Evolutionary conservation across 53 echinoderm and acorn worm species (phyloP), one percentile per base, ranked within the genome.

Genomic region (Holothuria leucospilota): DNA sequence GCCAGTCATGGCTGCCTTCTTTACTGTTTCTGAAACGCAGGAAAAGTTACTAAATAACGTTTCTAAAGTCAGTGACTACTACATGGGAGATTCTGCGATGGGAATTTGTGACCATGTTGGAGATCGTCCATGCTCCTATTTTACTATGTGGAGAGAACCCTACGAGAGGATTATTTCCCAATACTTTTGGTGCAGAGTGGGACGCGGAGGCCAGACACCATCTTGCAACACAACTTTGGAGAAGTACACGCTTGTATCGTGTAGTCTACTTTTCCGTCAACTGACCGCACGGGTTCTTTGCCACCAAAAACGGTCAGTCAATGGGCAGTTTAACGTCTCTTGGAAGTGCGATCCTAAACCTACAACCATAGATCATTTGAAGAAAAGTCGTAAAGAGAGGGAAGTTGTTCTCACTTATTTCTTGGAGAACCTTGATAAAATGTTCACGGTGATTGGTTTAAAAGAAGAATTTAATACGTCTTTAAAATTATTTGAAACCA

Each of bases 111-210:
- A 97, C 41, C 85, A 89, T 9, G 62, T 94, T n/a, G 63, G 23
- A 0, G 83, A 71, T 51, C 80, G 86, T 46, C 87, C 93, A 20
- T 95, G 94, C 64, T 93, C 97, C 1, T 97, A 95, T 74, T 93
- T 97, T 82, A 97, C 97, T 26, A 85, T 97, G 59, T 66, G 95
- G 63, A 85, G 97, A 29, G 88, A 97, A 23, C 97, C 97, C 16
- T 97, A 93, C 78, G 94, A 97, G 20, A 62, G 97, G 15, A 85
- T 69, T 4, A 86, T 97, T 59, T 97, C 97, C 6, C 89, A 93
- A 20, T 95, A 93, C 64, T 64, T 75, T 24, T 97, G 91, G 56
- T 97, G 97, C 28, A 41, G 53, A 29, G 51, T 28, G 20, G 78
- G 78, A 26, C 13, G 78, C 13, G 78, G 78, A 13, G 53, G 56